phyloP scores from a whole-genome alignment of 92 coral and sea anemone species.

The Blastomussa wellsi region DNA sequence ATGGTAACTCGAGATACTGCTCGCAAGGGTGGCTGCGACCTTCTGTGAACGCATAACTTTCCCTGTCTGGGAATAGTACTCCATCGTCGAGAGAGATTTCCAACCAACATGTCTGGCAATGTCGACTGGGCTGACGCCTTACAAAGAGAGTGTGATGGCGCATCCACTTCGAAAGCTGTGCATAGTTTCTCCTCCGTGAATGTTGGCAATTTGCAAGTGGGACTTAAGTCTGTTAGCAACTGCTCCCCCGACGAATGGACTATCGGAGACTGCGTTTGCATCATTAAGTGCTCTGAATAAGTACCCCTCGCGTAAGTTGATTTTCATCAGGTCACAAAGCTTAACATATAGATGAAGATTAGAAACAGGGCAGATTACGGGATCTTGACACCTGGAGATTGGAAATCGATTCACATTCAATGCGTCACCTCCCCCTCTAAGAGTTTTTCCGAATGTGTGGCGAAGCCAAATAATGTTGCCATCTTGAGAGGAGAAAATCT shows the following conservation, averaged over 20 bases:
- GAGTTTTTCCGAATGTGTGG: constrained; percentile 66
- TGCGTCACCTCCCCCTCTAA: constrained; percentile 44
- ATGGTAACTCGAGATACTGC: constrained; percentile 32
- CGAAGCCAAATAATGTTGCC: constrained; percentile 33
- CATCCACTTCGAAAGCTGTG: constrained; percentile 54
- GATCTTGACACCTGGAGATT: constrained; percentile 31
- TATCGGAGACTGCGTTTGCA: constrained; percentile 50
- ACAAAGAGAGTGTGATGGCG: constrained; percentile 52
- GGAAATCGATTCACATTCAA: constrained; percentile 34
- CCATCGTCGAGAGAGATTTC: constrained; percentile 27
- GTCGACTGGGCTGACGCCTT: constrained; percentile 24
- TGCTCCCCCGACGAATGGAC: constrained; percentile 55
- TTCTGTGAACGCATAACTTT: constrained; percentile 33
- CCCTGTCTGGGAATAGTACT: constrained; percentile 43
- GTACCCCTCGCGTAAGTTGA: constrained; percentile 57
- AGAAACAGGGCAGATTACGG: constrained; percentile 45
- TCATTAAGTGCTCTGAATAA: constrained; percentile 48
- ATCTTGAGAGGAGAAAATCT: constrained; percentile 17
- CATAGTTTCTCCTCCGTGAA: constrained; percentile 58
- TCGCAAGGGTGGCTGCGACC: constrained; percentile 34
- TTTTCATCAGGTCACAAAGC: constrained; percentile 56
- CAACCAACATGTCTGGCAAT: constrained; percentile 35
- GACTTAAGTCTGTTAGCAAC: constrained; percentile 48
- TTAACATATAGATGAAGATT: constrained; percentile 48
- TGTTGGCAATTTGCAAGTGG: constrained; percentile 32